phyloP scores from a whole-genome alignment of 2,888 invertebrate genomes.

The Bembecia ichneumoniformis region DNA sequence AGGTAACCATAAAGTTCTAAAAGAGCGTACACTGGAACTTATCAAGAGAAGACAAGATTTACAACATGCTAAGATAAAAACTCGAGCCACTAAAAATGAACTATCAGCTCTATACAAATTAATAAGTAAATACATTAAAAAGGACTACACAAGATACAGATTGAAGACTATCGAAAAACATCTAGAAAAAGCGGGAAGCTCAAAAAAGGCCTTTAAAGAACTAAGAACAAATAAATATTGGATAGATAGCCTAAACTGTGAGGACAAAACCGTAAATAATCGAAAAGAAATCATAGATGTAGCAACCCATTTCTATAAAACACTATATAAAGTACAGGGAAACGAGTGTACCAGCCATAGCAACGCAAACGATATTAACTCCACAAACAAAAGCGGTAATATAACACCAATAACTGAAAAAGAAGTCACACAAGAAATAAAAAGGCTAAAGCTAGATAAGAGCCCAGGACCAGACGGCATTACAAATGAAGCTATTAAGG shows the following conservation, averaged over 20 bases:
- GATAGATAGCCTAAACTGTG: constrained; percentile 5
- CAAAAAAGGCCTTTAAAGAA: constrained; percentile 9
- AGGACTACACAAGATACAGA: constrained; percentile 6
- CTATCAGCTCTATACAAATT: constrained; percentile 3
- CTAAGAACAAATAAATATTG: constrained; percentile 4
- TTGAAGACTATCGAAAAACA: constrained; percentile 8
- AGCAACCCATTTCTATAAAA: constrained; percentile 9
- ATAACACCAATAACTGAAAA: background rate
- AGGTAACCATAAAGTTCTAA: background rate
- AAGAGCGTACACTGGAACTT: background rate
- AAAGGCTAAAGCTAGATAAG: background rate
- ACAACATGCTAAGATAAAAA: constrained; percentile 7
- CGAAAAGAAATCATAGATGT: constrained; percentile 9
- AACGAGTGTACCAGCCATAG: too few relatives aligned
- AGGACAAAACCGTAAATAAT: background rate
- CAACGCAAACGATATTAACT: background rate
- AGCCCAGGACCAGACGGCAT: background rate
- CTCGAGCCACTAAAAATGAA: constrained; percentile 3
- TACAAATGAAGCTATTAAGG: background rate
- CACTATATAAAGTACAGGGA: constrained; percentile 1
- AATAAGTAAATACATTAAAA: constrained; percentile 4
- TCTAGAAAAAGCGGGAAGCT: constrained; percentile 9
- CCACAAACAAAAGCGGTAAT: background rate
- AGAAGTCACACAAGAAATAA: background rate
- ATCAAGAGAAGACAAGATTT: constrained; percentile 1